These are phyloP conservation scores for Danio tinwini DNA, from an alignment of 2,797 vertebrate genomes.

Conservation along the genomic window DNA sequence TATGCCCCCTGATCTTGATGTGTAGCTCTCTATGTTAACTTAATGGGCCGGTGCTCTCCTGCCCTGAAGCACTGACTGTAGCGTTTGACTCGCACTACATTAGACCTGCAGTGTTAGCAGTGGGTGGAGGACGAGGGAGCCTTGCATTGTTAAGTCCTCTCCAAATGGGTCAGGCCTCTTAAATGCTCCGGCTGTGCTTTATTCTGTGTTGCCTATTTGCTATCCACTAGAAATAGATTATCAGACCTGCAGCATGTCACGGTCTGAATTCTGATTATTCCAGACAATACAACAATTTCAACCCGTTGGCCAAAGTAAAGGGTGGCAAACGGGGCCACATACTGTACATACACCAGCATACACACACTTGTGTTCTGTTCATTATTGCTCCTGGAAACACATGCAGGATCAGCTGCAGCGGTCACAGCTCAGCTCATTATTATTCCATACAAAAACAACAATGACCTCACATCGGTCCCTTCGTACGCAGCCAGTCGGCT, in stretches of 20 bases:
- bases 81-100: conserved; percentile 58
- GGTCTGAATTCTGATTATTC: conserved; percentile 43
- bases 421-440: conserved; percentile 39
- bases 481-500: conserved; percentile 45
- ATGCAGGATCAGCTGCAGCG: conserved; percentile 43
- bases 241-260: conserved; percentile 19
- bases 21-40: conserved; percentile 43
- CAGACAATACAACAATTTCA: conserved; percentile 30
- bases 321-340: conserved; percentile 9
- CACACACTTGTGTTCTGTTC: conserved; percentile 34
- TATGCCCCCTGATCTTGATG: conserved; percentile 41
- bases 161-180: conserved; percentile 46
- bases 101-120: conserved; percentile 50
- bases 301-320: conserved; percentile 23
- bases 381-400: conserved; percentile 42
- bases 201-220: conserved; percentile 26
- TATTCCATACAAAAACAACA: conserved; percentile 48
- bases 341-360: not conserved
- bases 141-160: conserved; percentile 32
- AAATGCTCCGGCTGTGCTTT: conserved; percentile 17
- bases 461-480: conserved; percentile 43
- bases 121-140: conserved; percentile 8
- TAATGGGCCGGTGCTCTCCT: conserved; percentile 40
- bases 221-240: conserved; percentile 16
- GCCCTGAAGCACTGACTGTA: conserved; percentile 46